A percentile compares a stretch with the other conserved stretches of the same genome.
phyloP scores from a whole-genome alignment of 2,113 vertebrate species.

The Terrapene triunguis region DNA sequence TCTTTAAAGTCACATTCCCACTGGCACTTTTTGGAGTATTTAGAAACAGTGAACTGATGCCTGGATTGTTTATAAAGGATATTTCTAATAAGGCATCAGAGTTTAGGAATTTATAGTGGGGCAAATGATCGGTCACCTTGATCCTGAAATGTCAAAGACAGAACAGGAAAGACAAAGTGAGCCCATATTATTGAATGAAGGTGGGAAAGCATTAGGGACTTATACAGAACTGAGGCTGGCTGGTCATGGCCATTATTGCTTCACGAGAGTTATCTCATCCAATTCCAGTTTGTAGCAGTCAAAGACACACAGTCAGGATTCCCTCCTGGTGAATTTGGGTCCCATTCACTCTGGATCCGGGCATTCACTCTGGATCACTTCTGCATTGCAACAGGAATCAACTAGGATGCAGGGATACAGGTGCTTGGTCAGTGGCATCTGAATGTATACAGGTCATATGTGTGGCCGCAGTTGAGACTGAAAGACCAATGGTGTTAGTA shows the following conservation, averaged over 20 bases:
- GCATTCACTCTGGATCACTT: too few species aligned
- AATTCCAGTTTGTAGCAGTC: too few species aligned
- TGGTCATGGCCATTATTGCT: neutral
- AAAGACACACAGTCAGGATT: neutral
- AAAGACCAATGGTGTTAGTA: too few species aligned
- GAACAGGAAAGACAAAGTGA: neutral
- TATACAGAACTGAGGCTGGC: neutral
- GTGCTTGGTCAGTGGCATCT: neutral
- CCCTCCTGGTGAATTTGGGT: neutral
- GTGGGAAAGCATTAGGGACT: neutral
- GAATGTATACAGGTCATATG: neutral
- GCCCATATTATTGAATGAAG: neutral
- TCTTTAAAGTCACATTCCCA: neutral
- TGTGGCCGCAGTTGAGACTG: too few species aligned
- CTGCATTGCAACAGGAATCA: neutral
- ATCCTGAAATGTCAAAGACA: neutral
- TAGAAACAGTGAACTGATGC: neutral
- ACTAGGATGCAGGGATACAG: neutral
- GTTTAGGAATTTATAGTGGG: neutral
- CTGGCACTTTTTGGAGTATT: neutral
- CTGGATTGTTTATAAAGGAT: neutral
- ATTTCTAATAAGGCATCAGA: neutral
- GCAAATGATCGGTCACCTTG: neutral
- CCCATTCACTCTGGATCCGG: neutral
- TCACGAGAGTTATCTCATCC: neutral